phyloP scores from a whole-genome alignment of 2,888 invertebrate species.

The Sarcophaga carnaria region DNA sequence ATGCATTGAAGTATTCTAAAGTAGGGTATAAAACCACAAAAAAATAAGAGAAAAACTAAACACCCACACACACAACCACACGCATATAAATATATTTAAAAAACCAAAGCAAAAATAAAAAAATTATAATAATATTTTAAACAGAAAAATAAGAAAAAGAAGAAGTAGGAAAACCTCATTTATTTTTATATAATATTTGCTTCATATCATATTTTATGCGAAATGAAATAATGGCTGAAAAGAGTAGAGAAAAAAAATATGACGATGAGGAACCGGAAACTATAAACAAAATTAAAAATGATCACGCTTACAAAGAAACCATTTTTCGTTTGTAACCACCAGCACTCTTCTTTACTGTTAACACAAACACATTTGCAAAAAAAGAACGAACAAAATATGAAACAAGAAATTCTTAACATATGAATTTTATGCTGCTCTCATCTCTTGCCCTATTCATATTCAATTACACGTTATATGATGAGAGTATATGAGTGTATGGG shows the following conservation, averaged over 20 bases:
- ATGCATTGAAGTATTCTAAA: too few species aligned
- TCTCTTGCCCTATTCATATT: too few species aligned
- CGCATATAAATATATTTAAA: conserved; percentile 18
- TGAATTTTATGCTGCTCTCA: not conserved
- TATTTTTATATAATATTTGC: conserved; percentile 56
- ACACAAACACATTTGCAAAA: conserved; percentile 5
- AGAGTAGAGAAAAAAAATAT: not conserved
- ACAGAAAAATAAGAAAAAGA: not conserved
- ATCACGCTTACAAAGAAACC: conserved; percentile 39
- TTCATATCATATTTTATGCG: not conserved
- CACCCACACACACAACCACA: not conserved
- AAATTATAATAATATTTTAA: conserved; percentile 43
- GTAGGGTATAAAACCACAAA: too few species aligned
- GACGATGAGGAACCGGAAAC: conserved; percentile 32
- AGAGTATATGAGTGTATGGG: not conserved
- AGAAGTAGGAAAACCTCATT: conserved; percentile 54
- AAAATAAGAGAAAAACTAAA: not conserved
- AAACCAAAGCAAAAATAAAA: conserved; percentile 35
- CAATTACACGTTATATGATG: too few species aligned
- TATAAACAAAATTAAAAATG: conserved; percentile 63
- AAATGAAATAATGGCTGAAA: not conserved
- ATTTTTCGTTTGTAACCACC: too few species aligned
- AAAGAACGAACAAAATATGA: conserved; percentile 1
- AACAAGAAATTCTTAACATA: conserved; percentile 26
- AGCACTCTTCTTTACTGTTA: not conserved